Evolutionary conservation across 37 sponge, comb jelly and placozoan species (phyloP).

Genomic region (Oscarella lobularis): DNA sequence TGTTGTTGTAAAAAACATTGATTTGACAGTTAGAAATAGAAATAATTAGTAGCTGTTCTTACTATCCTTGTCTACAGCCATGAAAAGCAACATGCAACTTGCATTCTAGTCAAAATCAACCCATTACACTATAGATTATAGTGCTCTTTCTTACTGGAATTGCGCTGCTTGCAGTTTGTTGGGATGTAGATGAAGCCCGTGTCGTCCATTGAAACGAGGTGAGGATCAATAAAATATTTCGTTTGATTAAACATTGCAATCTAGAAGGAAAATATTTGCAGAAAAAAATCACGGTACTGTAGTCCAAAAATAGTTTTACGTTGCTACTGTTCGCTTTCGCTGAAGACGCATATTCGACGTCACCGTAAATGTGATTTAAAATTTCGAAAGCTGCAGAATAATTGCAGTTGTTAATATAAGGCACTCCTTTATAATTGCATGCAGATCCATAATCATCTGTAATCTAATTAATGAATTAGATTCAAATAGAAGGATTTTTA

Average conservation of each 20-base stretch:
- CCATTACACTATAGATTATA: too few relatives aligned
- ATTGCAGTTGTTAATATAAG: conserved; percentile 67
- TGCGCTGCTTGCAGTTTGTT: conserved; percentile 41
- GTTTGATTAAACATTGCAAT: too few relatives aligned
- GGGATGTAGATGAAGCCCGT: conserved; percentile 72
- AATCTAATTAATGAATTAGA: too few relatives aligned
- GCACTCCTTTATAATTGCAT: conserved; percentile 23
- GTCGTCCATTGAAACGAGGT: conserved; percentile 35
- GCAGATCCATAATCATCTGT: conserved; percentile 52
- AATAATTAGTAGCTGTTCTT: too few relatives aligned
- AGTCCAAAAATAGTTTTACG: too few relatives aligned
- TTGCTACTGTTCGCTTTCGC: conserved; percentile 43
- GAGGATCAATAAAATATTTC: conserved; percentile 37
- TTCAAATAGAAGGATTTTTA: too few relatives aligned
- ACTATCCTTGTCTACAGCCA: conserved; percentile 73
- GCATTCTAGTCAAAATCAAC: too few relatives aligned
- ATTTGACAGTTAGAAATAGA: too few relatives aligned
- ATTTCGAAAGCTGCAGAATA: conserved; percentile 38
- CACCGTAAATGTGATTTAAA: conserved; percentile 51
- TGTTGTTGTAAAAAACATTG: too few relatives aligned
- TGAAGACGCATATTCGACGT: conserved; percentile 34
- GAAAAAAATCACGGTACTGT: too few relatives aligned
- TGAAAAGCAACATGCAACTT: conserved; percentile 68
- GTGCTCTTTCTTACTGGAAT: too few relatives aligned
- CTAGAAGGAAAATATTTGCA: too few relatives aligned